Evolutionary conservation across 2,888 invertebrate species (phyloP).

Genomic region (Brachyptera risi): DNA sequence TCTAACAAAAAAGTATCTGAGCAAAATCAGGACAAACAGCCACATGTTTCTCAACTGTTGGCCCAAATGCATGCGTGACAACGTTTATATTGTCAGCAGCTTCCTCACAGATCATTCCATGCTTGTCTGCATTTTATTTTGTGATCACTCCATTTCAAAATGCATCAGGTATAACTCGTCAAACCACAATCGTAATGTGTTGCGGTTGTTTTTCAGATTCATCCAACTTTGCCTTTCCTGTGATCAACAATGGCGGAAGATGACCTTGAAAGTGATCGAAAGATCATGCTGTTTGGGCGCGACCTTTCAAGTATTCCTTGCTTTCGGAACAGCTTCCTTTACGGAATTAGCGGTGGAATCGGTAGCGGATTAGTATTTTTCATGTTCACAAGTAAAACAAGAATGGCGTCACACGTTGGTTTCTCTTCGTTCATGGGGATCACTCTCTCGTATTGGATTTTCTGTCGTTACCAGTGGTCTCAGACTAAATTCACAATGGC

Average conservation of each 20-base stretch:
- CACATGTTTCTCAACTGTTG: too few species aligned
- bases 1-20: too few species aligned
- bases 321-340: conserved; percentile 70
- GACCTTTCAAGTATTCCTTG: conserved; percentile 74
- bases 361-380: conserved; percentile 64
- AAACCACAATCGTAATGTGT: too few species aligned
- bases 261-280: not conserved
- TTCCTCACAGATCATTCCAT: too few species aligned
- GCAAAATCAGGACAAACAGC: too few species aligned
- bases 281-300: conserved; percentile 59
- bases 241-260: conserved; percentile 11
- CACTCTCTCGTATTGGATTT: conserved; percentile 63
- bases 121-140: too few species aligned
- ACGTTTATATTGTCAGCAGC: too few species aligned
- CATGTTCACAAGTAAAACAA: conserved; percentile 66
- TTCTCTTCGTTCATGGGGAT: conserved; percentile 61
- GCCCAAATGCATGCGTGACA: too few species aligned
- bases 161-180: too few species aligned
- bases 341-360: conserved; percentile 68
- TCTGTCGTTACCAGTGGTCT: conserved; percentile 61
- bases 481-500: conserved; percentile 60
- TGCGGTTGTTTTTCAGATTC: too few species aligned
- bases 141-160: too few species aligned
- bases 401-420: conserved; percentile 59
- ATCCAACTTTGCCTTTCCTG: too few species aligned